Evolutionary conservation across 2,888 invertebrate genomes (phyloP).

Genomic region (Pterostichus niger): DNA sequence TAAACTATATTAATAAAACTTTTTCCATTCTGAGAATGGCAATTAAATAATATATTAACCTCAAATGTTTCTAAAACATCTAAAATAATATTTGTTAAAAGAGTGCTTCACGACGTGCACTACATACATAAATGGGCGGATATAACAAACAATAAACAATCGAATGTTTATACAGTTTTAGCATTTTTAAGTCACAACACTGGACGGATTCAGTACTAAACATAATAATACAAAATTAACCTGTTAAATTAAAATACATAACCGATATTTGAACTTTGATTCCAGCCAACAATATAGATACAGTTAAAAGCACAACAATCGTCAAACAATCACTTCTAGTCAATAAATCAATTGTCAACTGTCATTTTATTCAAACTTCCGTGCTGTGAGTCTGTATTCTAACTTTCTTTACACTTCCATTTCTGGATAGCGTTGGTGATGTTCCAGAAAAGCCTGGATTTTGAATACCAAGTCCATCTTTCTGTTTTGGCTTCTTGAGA

Average conservation of each 20-base stretch:
- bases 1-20: slow-evolving; percentile 66
- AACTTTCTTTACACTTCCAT: slow-evolving; percentile 94
- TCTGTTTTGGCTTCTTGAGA: slow-evolving; percentile 85
- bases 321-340: neutral
- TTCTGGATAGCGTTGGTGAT: slow-evolving; percentile 90
- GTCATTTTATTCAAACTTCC: slow-evolving; percentile 82
- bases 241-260: slow-evolving; percentile 50
- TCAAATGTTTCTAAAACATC: slow-evolving; percentile 63
- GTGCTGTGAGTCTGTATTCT: slow-evolving; percentile 95
- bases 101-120: slow-evolving; percentile 29
- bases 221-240: slow-evolving; percentile 48
- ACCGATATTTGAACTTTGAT: slow-evolving; percentile 54
- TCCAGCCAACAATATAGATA: neutral
- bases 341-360: neutral
- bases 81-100: slow-evolving; percentile 45
- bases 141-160: slow-evolving; percentile 39
- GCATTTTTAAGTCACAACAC: slow-evolving; percentile 59
- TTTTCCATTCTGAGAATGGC: slow-evolving; percentile 63
- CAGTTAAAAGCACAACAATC: slow-evolving; percentile 12
- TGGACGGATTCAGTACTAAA: slow-evolving; percentile 61
- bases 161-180: neutral
- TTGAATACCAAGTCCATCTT: slow-evolving; percentile 88
- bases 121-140: slow-evolving; percentile 46
- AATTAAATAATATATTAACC: slow-evolving; percentile 54
- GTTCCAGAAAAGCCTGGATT: slow-evolving; percentile 92